These are phyloP conservation scores for Ceratothoa steindachneri DNA, from an alignment of 2,888 invertebrate genomes.

Conservation along the genomic window DNA sequence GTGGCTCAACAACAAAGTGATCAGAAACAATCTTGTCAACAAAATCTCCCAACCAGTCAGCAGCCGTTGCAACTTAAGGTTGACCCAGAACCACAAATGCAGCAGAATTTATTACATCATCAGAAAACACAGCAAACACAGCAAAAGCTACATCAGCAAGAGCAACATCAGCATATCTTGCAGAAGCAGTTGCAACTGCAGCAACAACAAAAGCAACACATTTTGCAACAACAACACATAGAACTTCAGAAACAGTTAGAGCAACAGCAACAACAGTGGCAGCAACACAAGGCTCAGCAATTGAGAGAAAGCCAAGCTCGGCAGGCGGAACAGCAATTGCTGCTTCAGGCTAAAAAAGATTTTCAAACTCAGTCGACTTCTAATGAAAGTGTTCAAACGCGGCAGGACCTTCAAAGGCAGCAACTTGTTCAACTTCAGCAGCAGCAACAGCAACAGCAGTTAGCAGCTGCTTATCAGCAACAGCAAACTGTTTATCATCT, in stretches of 20 bases:
- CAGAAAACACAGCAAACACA: constrained; percentile 21
- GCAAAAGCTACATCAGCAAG: constrained; percentile 19
- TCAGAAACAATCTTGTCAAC: neutral
- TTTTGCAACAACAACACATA: constrained; percentile 22
- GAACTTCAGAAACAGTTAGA: constrained; percentile 26
- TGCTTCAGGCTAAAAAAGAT: constrained; percentile 18
- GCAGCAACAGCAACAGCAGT: constrained; percentile 36
- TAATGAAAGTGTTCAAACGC: constrained; percentile 21
- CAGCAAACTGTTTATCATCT: constrained; percentile 22
- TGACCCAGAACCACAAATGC: constrained; percentile 14
- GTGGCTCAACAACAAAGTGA: too few species aligned
- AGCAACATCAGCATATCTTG: constrained; percentile 21
- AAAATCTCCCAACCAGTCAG: constrained; percentile 2
- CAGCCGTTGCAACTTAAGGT: constrained; percentile 16
- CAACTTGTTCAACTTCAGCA: constrained; percentile 26
- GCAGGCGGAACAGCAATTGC: constrained; percentile 22
- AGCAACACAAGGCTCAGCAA: constrained; percentile 7
- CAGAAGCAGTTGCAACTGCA: constrained; percentile 33
- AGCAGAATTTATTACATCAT: constrained; percentile 16
- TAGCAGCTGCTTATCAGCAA: constrained; percentile 29
- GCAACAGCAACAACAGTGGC: constrained; percentile 24
- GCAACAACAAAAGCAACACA: constrained; percentile 32
- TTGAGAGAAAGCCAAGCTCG: constrained; percentile 3
- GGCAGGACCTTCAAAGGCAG: constrained; percentile 34
- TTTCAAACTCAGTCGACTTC: neutral